Conservation (phyloP, 2,113 vertebrate genomes). For the Myrmophylax atrothorax region DNA sequence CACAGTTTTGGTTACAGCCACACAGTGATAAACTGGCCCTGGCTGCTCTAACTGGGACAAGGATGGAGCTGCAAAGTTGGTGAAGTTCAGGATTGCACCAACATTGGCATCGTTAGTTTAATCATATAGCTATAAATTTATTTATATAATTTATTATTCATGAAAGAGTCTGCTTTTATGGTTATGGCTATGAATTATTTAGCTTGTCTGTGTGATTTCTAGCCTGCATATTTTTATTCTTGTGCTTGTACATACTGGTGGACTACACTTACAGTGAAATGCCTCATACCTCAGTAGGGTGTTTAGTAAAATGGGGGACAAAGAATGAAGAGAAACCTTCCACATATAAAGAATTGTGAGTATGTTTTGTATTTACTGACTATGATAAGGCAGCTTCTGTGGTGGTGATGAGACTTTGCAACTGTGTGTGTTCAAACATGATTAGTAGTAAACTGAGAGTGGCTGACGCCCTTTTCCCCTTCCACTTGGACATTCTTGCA, state of each 20-base stretch:
- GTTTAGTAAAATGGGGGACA: neutral
- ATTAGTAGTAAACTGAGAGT: neutral
- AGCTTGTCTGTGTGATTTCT: neutral
- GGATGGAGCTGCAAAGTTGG: neutral
- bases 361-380: neutral
- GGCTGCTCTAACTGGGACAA: too few relatives aligned
- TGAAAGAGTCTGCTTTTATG: neutral
- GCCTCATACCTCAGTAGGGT: neutral
- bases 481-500: neutral
- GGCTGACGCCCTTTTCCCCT: neutral
- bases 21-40: too few relatives aligned
- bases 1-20: too few relatives aligned
- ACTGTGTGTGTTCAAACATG: neutral
- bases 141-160: neutral
- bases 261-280: neutral
- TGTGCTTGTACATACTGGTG: neutral
- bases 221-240: neutral
- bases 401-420: neutral
- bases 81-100: neutral
- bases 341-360: neutral
- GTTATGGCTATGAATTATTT: neutral
- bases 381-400: neutral
- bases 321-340: neutral
- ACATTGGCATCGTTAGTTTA: neutral
- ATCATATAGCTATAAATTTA: neutral